phyloP scores from a whole-genome alignment of 1,140 invertebrate species.

The Aporrectodea caliginosa region DNA sequence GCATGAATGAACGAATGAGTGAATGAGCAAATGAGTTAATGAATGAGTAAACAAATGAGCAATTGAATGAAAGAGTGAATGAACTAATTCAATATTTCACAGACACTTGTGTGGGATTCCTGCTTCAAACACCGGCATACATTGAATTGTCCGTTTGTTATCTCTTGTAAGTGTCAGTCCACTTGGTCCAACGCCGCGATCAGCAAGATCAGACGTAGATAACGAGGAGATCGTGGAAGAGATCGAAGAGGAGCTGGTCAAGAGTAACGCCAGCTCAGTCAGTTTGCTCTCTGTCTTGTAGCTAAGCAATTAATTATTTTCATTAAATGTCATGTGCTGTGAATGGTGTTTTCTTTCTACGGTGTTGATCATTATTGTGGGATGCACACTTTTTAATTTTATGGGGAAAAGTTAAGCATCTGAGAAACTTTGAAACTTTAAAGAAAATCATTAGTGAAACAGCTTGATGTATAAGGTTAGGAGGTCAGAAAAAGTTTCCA shows the following conservation, averaged over 20 bases:
- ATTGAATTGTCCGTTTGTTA: not conserved
- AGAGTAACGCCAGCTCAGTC: slow-evolving; percentile 46
- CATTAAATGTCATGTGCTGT: not conserved
- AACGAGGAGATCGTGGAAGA: slow-evolving; percentile 46
- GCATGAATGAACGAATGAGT: no score
- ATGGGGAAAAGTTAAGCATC: no score
- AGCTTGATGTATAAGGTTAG: no score
- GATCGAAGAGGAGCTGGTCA: slow-evolving; percentile 40
- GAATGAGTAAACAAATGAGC: not conserved
- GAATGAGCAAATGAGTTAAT: no score
- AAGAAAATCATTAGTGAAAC: no score
- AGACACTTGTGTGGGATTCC: not conserved
- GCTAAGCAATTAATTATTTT: not conserved
- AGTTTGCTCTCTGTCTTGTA: slow-evolving; percentile 8
- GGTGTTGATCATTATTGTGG: not conserved
- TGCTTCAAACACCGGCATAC: not conserved
- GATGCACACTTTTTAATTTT: no score
- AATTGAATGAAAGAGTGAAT: not conserved
- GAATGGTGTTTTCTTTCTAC: not conserved
- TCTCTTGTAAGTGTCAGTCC: slow-evolving; percentile 23
- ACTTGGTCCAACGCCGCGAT: slow-evolving; percentile 24
- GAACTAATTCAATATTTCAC: not conserved
- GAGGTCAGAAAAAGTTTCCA: no score
- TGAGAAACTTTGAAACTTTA: no score
- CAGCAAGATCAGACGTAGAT: slow-evolving; percentile 33